Conservation (phyloP, 2,797 vertebrate species). For the Cheirogaleus major region DNA sequence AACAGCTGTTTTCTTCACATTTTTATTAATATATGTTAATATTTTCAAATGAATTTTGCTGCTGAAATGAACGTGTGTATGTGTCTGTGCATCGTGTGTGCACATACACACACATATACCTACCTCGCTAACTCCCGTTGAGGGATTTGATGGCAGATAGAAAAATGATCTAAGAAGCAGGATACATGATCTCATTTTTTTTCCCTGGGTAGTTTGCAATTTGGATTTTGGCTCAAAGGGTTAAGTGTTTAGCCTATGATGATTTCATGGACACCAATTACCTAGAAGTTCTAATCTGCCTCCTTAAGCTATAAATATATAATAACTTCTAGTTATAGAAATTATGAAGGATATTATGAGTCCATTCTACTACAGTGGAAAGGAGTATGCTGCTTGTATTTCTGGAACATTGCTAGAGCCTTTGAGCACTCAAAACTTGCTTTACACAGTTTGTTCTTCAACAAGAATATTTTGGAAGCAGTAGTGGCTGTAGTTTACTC, state of each 20-base stretch:
- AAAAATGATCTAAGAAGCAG: constrained; percentile 83
- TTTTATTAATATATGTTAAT: constrained; percentile 82
- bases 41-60: constrained; percentile 81
- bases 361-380: constrained; percentile 62
- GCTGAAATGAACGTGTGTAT: constrained; percentile 71
- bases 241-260: constrained; percentile 76
- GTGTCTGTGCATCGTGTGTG: not conserved
- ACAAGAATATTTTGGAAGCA: constrained; percentile 64
- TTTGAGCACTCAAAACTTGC: constrained; percentile 62
- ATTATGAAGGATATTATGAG: not conserved
- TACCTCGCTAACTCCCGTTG: constrained; percentile 61
- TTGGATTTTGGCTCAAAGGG: constrained; percentile 78
- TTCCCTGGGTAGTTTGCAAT: constrained; percentile 78
- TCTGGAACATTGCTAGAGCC: constrained; percentile 42
- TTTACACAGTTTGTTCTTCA: constrained; percentile 53
- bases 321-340: constrained; percentile 57
- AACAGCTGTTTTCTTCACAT: constrained; percentile 80
- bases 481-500: not conserved
- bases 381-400: constrained; percentile 69
- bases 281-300: constrained; percentile 73
- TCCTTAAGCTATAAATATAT: constrained; percentile 49
- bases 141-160: constrained; percentile 81
- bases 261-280: constrained; percentile 77
- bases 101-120: not conserved
- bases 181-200: constrained; percentile 83